These are phyloP conservation scores for Cryptocephalus primarius DNA, from an alignment of 2,888 invertebrate species.

Conservation along the genomic window DNA sequence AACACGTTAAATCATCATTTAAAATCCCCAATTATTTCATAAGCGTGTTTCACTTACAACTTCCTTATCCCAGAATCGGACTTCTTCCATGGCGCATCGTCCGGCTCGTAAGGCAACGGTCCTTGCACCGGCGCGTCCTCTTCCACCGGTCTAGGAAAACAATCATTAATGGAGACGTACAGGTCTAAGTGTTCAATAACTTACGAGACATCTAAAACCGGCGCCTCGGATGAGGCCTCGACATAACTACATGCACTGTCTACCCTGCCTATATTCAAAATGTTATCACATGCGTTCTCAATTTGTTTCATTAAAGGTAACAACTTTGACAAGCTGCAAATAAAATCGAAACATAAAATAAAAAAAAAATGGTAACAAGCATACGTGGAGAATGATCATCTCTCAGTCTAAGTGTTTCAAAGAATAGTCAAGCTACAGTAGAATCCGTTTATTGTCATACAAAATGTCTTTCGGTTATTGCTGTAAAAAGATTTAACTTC, in stretches of 20 bases:
- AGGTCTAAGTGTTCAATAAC: conserved; percentile 6
- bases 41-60: conserved; percentile 55
- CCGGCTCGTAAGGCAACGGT: conserved; percentile 91
- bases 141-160: conserved; percentile 39
- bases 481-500: too few species aligned
- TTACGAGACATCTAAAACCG: conserved; percentile 11
- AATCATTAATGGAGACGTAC: background rate
- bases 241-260: too few species aligned
- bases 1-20: conserved; percentile 11
- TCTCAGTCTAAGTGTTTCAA: too few species aligned
- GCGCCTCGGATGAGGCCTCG: conserved; percentile 4
- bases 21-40: background rate
- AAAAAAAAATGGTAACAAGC: background rate
- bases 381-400: too few species aligned
- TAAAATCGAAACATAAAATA: conserved; percentile 13
- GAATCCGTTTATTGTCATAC: background rate
- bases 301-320: conserved; percentile 22
- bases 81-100: conserved; percentile 91
- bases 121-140: conserved; percentile 92
- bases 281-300: conserved; percentile 21
- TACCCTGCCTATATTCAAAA: conserved; percentile 9
- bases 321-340: conserved; percentile 19
- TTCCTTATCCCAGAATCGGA: conserved; percentile 80
- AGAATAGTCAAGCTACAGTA: too few species aligned
- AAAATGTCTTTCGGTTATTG: too few species aligned